These are phyloP conservation scores for Melieria omissa DNA, from an alignment of 2,888 invertebrate genomes.

Conservation along the genomic window DNA sequence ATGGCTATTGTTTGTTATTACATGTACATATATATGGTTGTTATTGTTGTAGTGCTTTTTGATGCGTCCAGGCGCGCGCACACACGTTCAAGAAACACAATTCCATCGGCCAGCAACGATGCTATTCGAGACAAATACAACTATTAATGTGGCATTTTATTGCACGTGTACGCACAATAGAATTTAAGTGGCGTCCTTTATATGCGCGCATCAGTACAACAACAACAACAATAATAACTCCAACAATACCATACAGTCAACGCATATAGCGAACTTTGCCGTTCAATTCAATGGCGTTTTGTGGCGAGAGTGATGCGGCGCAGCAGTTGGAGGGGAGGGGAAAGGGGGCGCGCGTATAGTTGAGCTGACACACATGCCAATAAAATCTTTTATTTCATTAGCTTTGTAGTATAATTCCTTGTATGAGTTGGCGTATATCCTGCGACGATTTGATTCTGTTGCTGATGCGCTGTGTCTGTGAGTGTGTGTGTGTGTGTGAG, in stretches of 20 bases:
- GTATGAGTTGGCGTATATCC: neutral
- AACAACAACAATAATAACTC: neutral
- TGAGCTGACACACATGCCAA: constrained; percentile 24
- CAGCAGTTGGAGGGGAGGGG: no score
- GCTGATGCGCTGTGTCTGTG: neutral
- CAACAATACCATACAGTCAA: neutral
- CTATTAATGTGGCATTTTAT: constrained; percentile 39
- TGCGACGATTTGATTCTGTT: constrained; percentile 5
- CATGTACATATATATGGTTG: neutral
- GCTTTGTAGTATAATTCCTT: constrained; percentile 39
- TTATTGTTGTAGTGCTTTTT: neutral
- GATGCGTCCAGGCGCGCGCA: neutral
- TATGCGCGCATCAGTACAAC: neutral
- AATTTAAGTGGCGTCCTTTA: constrained; percentile 33
- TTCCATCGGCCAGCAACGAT: constrained; percentile 5
- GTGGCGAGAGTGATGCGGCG: no score
- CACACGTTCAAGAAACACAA: constrained; percentile 15
- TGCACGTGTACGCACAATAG: constrained; percentile 41
- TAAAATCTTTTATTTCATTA: constrained; percentile 42
- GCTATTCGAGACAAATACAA: constrained; percentile 28
- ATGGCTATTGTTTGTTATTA: constrained; percentile 2
- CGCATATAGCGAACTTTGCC: no score
- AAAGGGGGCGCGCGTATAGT: neutral
- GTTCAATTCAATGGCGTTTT: no score
- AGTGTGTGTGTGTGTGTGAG: neutral